Base-by-base conservation (phyloP, 2,888 invertebrate species). In the Entomobrya proxima region DNA sequence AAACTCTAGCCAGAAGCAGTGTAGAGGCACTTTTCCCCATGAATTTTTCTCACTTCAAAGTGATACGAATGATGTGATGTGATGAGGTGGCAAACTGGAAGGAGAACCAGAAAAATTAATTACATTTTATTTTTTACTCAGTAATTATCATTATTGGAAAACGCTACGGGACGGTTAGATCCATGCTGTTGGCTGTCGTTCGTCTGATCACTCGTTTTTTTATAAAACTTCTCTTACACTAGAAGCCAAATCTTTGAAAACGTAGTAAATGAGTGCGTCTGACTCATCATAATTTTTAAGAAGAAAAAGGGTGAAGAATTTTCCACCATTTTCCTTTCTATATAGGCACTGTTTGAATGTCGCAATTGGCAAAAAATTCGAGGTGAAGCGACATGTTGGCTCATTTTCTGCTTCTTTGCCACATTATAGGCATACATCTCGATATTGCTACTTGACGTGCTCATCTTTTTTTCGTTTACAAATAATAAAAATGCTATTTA, bases 81-180 rank as follows among this genome's bases (percentile, higher is more conserved):
- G 58, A 40, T 40, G 76, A 76, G 76, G 76, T 76, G 76, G 76
- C 76, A 76, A 76, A 55, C 24, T 76, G 58, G 76, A 76, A 76
- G 35, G 58, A 55, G 40, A 40, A 58, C 40, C 40, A 37, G 1
- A 76, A 76, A 76, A 76, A 72, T 72, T 76, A 76, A 76, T 76
- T 76, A 76, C 47, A 47, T 72, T 44, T n/a, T 72, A 30, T 72
- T 72, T 40, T 72, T 47, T 47, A 72, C 72, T 6, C 30, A 44
- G 44, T 47, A 72, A 44, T 72, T 47, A 30, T 72, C 15, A 72
- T 47, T 40, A 67, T 67, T 37, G 40, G 67, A 40, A 40, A 67
- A 40, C 35, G 24, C 9, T n/a, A 32, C 2, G 52, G 13, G 30
- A 30, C 27, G 30, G 13, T 47, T 47, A 47, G 47, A 47, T 15